phyloP scores from a whole-genome alignment of 2,113 vertebrate species.

The Polypterus bichir region DNA sequence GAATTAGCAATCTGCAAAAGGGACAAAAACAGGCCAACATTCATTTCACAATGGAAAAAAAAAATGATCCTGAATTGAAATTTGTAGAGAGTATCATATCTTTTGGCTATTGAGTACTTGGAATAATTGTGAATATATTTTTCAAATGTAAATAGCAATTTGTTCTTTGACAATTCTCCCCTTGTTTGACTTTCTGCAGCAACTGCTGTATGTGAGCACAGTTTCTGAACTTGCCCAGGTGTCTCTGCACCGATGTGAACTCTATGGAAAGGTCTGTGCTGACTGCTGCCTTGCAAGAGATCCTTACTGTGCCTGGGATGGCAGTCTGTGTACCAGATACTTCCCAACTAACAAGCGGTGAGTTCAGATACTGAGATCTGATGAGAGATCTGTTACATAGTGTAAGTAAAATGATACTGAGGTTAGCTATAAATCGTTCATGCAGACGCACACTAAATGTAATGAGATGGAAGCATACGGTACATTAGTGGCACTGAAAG shows the following conservation, averaged over 20 bases:
- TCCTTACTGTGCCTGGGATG: conserved; percentile 75
- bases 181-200: conserved; percentile 30
- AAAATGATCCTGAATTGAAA: no score
- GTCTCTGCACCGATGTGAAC: conserved; percentile 58
- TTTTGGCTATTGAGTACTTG: no score
- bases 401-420: no score
- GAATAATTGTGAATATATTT: no score
- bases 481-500: no score
- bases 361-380: neutral
- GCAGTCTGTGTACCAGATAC: conserved; percentile 47
- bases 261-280: conserved; percentile 55
- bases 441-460: neutral
- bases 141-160: no score
- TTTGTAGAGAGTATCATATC: no score
- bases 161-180: no score
- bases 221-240: conserved; percentile 50
- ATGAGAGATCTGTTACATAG: neutral
- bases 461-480: no score
- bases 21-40: no score
- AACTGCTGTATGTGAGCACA: conserved; percentile 62
- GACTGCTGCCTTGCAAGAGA: conserved; percentile 70
- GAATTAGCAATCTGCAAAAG: no score
- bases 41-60: no score
- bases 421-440: neutral
- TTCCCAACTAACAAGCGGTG: conserved; percentile 61